phyloP scores from a whole-genome alignment of 2,113 vertebrate species.

The Coryphaenoides rupestris region DNA sequence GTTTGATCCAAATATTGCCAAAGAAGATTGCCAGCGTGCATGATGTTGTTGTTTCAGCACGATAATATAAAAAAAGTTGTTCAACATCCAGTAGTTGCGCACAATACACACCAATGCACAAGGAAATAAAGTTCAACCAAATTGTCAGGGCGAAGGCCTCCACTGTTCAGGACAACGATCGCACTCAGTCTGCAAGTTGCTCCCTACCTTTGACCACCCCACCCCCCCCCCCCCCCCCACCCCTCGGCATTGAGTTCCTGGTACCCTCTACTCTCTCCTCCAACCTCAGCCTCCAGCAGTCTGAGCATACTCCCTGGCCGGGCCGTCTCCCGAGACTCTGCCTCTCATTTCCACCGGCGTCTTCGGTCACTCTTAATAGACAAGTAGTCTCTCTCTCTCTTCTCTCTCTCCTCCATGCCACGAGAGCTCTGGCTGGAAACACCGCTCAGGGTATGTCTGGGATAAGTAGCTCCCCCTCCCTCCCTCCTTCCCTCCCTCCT shows the following conservation, averaged over 20 bases:
- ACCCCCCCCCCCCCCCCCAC: too few species aligned
- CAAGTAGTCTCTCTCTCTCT: constrained; percentile 62
- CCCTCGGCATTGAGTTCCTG: constrained; percentile 10
- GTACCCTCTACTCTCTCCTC: background rate
- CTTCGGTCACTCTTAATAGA: constrained; percentile 66
- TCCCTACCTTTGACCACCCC: constrained; percentile 27
- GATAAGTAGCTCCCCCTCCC: constrained; percentile 35
- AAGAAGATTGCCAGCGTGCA: too few species aligned
- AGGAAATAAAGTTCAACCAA: too few species aligned
- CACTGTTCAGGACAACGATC: too few species aligned
- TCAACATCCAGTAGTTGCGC: too few species aligned
- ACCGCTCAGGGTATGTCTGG: constrained; percentile 50
- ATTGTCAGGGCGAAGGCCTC: too few species aligned
- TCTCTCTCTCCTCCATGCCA: too few species aligned
- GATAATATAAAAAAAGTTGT: too few species aligned
- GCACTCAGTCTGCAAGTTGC: too few species aligned
- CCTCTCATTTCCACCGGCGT: constrained; percentile 57
- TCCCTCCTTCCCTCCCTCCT: constrained; percentile 15
- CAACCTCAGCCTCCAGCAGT: constrained; percentile 18
- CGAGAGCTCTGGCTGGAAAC: constrained; percentile 51
- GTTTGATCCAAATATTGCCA: too few species aligned
- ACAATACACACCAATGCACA: too few species aligned
- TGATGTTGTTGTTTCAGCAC: too few species aligned
- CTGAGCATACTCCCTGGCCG: constrained; percentile 42
- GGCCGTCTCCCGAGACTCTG: constrained; percentile 44